Evolutionary conservation across 2,888 invertebrate species (phyloP), one percentile per base, ranked within the genome.

Genomic region (Polylopha cassiicola): DNA sequence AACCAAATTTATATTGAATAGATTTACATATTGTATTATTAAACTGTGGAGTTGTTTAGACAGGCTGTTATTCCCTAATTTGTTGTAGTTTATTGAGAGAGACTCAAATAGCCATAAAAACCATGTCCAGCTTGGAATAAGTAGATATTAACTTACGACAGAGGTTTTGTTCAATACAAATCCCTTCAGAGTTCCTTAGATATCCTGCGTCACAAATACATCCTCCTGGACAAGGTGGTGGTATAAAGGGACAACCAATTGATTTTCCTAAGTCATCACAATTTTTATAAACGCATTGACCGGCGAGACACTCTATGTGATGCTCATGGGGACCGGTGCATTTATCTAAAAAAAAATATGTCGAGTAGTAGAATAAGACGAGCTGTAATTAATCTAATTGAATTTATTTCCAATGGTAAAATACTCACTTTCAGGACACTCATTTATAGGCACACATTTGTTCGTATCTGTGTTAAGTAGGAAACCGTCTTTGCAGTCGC

Each of bases 141-240:
- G n/a, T n/a, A n/a, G n/a, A n/a, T n/a, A n/a, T n/a, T n/a, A 24
- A 42, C 37, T 31, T 37, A 42, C 42, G 42, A 21, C 42, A 42
- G 9, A 17, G 10, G 9, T 21, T 16, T 18, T 37, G 8, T 17
- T 31, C 15, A 9, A 39, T 37, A 21, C 42, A 42, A 13, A 28
- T 32, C 9, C 37, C 31, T 6, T 37, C 13, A n/a, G 26, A 14
- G 18, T 37, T 9, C 13, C 37, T 37, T 7, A 42, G 22, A 6
- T 42, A 37, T 2, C 37, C 42, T 15, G 31, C 32, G 21, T 32
- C 22, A 8, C 42, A 42, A 23, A 42, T 14, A 13, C 42, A 37
- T 6, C 42, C 42, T 5, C 37, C 27, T 10, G 37, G 32, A 17
- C 42, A 42, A 3, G 42, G 37, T 1, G 37, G 37, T 10, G 14